phyloP scores from a whole-genome alignment of 2,113 vertebrate genomes.

The Diglossa brunneiventris region DNA sequence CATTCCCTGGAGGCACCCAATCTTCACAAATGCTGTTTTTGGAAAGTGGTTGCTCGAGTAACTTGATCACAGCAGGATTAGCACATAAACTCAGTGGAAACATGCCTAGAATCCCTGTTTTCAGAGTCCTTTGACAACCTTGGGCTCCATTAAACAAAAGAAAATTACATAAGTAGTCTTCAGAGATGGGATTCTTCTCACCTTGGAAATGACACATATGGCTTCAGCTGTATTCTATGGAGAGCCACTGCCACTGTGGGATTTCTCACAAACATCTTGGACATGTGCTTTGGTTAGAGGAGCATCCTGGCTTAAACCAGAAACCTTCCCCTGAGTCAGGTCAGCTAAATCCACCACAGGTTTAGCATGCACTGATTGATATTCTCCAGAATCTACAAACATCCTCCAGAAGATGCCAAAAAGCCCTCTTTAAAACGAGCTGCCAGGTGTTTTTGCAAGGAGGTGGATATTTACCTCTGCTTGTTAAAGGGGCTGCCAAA shows the following conservation, averaged over 20 bases:
- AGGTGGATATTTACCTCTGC: slow-evolving; percentile 80
- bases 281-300: not conserved
- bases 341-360: not conserved
- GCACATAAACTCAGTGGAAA: not conserved
- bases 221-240: not conserved
- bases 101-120: not conserved
- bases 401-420: not conserved
- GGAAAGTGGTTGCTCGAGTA: not conserved
- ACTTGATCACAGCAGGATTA: not conserved
- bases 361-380: not conserved
- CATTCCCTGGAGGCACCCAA: not conserved
- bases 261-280: not conserved
- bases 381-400: not conserved
- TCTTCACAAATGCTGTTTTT: not conserved
- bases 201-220: not conserved
- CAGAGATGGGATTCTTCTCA: not conserved
- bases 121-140: not conserved
- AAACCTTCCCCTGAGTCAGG: not conserved
- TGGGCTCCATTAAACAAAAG: not conserved
- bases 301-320: not conserved
- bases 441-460: not conserved
- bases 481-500: slow-evolving; percentile 95
- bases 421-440: not conserved
- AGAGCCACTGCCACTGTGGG: not conserved
- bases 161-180: not conserved